These are phyloP conservation scores for Plutella xylostella DNA, from an alignment of 2,888 invertebrate species.

Conservation along the genomic window DNA sequence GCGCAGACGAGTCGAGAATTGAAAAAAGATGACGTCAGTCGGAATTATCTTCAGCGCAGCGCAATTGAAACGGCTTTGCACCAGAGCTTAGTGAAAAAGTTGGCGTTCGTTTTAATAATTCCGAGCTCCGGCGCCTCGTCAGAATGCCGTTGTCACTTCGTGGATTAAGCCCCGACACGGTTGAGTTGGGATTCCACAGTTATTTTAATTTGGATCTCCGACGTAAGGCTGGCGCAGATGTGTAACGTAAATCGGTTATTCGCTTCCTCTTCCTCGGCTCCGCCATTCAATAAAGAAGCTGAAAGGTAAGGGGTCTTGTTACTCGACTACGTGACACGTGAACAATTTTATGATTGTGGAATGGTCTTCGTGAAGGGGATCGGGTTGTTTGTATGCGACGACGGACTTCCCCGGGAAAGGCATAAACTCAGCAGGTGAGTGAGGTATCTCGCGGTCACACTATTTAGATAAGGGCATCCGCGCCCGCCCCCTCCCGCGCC, in stretches of 20 bases:
- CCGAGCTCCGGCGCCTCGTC: conserved; percentile 69
- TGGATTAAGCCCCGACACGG: conserved; percentile 68
- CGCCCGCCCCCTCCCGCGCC: conserved; percentile 37
- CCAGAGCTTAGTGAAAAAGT: conserved; percentile 69
- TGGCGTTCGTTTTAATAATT: conserved; percentile 71
- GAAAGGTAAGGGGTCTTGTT: conserved; percentile 34
- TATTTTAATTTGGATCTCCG: conserved; percentile 65
- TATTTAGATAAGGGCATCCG: conserved; percentile 61
- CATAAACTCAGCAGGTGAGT: conserved; percentile 59
- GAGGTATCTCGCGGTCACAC: conserved; percentile 59
- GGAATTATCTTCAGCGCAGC: conserved; percentile 70
- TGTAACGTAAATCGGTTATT: conserved; percentile 23
- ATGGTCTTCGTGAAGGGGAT: conserved; percentile 36
- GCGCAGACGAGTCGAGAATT: conserved; percentile 63
- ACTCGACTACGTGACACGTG: conserved; percentile 12
- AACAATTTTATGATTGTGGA: conserved; percentile 42
- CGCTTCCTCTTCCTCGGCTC: conserved; percentile 21
- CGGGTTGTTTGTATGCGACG: conserved; percentile 55
- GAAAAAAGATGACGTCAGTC: conserved; percentile 69
- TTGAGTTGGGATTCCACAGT: conserved; percentile 66
- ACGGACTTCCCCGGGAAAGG: conserved; percentile 47
- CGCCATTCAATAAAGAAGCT: too few relatives aligned
- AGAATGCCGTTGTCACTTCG: conserved; percentile 71
- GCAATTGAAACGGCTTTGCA: conserved; percentile 71
- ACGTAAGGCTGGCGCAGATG: conserved; percentile 26